Evolutionary conservation across 2,888 invertebrate genomes (phyloP).

Genomic region (Desoria tigrina): DNA sequence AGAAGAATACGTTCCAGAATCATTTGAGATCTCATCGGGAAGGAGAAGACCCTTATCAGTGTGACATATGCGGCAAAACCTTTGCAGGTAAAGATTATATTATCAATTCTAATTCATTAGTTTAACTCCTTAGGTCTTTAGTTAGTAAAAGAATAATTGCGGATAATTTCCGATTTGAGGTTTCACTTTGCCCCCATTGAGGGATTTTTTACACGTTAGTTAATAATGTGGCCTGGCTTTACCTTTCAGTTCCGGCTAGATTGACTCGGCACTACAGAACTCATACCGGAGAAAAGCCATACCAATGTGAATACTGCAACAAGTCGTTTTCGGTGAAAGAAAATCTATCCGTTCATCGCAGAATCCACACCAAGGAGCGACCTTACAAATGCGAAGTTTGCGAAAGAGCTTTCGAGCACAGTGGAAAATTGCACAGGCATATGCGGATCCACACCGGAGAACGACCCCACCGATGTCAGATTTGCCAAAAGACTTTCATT

Average conservation of each 20-base stretch:
- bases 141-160: too few relatives aligned
- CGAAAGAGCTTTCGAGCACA: conserved; percentile 85
- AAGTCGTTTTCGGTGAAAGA: conserved; percentile 91
- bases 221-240: too few relatives aligned
- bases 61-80: conserved; percentile 86
- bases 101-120: background rate
- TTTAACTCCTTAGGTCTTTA: background rate
- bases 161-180: too few relatives aligned
- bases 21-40: conserved; percentile 65
- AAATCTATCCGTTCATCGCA: conserved; percentile 81
- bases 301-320: conserved; percentile 87
- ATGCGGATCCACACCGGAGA: conserved; percentile 81
- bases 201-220: too few relatives aligned
- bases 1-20: conserved; percentile 74
- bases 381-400: conserved; percentile 88
- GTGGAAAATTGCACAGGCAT: conserved; percentile 84
- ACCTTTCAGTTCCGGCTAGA: conserved; percentile 73
- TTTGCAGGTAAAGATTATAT: conserved; percentile 63
- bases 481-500: conserved; percentile 86
- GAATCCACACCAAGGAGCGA: conserved; percentile 88
- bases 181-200: too few relatives aligned
- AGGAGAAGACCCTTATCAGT: conserved; percentile 73
- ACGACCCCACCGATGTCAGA: conserved; percentile 82
- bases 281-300: conserved; percentile 87
- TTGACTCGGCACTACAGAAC: conserved; percentile 82